These are phyloP conservation scores for Apotomis betuletana DNA, from an alignment of 2,888 invertebrate genomes.

Conservation along the genomic window DNA sequence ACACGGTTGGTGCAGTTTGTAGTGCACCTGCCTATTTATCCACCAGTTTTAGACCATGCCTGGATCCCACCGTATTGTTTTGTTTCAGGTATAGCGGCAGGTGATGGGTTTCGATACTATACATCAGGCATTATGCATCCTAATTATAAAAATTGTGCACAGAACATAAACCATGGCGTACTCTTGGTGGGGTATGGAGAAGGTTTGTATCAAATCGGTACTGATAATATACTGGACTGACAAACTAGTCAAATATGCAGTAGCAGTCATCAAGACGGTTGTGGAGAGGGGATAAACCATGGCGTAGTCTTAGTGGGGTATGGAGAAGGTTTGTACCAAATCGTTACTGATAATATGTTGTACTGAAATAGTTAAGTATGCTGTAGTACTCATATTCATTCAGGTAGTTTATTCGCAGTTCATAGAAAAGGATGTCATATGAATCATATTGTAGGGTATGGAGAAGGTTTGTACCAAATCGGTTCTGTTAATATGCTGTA, in stretches of 20 bases:
- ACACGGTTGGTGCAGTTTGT: too few species aligned
- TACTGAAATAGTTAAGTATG: not conserved
- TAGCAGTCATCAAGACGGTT: not conserved
- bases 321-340: constrained; percentile 34
- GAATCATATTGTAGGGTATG: too few species aligned
- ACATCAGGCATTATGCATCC: not conserved
- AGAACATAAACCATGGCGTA: constrained; percentile 15
- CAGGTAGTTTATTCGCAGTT: too few species aligned
- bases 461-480: too few species aligned
- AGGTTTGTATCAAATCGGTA: constrained; percentile 24
- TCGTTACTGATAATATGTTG: not conserved
- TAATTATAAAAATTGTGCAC: not conserved
- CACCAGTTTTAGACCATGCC: too few species aligned
- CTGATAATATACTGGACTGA: not conserved
- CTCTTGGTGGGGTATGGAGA: constrained; percentile 42
- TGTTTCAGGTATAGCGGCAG: too few species aligned
- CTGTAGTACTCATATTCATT: too few species aligned
- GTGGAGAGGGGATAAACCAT: not conserved
- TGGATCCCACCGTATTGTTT: too few species aligned
- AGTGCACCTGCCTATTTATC: too few species aligned
- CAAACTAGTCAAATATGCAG: too few species aligned
- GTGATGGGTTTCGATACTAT: not conserved
- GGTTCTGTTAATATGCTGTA: too few species aligned
- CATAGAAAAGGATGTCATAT: too few species aligned
- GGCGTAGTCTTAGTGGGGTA: constrained; percentile 41